Conservation (phyloP, 2,888 invertebrate genomes). For the Tetramorium bicarinatum region DNA sequence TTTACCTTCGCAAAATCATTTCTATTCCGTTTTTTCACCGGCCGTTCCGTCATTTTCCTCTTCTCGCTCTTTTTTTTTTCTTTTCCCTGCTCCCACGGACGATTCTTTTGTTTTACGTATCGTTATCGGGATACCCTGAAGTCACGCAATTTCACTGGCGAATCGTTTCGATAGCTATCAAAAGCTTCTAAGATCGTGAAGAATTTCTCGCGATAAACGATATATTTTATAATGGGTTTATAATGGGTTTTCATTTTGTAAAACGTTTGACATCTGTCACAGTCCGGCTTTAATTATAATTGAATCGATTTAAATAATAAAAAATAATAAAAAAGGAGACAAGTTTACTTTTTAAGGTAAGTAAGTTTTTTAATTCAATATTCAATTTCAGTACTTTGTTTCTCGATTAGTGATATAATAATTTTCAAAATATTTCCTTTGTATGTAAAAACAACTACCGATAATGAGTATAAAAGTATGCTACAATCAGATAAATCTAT, state of each 20-base stretch:
- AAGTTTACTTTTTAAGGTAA: no score
- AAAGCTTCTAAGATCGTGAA: background rate
- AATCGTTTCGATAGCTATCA: background rate
- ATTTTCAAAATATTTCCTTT: no score
- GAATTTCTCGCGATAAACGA: background rate
- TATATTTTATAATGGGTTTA: no score
- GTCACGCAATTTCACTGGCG: background rate
- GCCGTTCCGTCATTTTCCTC: slow-evolving; percentile 21
- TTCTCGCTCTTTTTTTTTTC: slow-evolving; percentile 12
- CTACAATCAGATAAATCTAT: no score
- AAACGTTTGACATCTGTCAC: background rate
- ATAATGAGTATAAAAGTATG: no score
- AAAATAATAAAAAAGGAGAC: no score
- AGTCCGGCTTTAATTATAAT: background rate
- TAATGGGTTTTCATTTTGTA: background rate
- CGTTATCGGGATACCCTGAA: background rate
- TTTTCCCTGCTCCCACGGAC: background rate
- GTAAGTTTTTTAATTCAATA: no score
- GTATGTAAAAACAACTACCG: no score
- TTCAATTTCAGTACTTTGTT: no score
- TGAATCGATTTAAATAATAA: no score
- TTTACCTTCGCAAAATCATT: slow-evolving; percentile 65
- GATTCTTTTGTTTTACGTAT: slow-evolving; percentile 6
- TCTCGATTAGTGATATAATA: no score
- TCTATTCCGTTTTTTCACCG: slow-evolving; percentile 62